phyloP scores from a whole-genome alignment of 2,797 vertebrate genomes.

The Gymnothorax reevesii region DNA sequence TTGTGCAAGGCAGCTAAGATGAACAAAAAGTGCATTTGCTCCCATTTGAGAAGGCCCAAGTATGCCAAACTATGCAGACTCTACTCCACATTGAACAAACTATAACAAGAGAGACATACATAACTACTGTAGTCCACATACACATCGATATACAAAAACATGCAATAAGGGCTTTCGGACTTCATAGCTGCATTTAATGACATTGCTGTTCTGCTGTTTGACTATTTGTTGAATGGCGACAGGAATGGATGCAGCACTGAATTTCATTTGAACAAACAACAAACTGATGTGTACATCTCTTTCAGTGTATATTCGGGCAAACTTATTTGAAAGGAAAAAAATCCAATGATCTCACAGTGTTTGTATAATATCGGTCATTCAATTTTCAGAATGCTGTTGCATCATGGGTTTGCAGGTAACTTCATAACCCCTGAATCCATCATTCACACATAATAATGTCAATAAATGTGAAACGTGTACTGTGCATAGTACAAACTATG shows the following conservation, averaged over 20 bases:
- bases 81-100: conserved; percentile 24
- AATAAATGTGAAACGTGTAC: neutral
- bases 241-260: too few relatives aligned
- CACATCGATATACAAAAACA: conserved; percentile 32
- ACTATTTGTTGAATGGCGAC: neutral
- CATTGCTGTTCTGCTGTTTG: neutral
- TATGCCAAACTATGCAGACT: conserved; percentile 33
- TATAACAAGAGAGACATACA: conserved; percentile 41
- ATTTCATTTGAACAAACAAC: neutral
- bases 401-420: neutral
- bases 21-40: neutral
- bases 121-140: too few relatives aligned
- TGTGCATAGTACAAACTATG: neutral
- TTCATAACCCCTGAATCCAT: neutral
- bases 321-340: neutral
- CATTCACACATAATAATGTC: neutral
- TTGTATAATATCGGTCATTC: neutral
- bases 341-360: neutral
- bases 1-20: neutral
- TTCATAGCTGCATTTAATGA: neutral
- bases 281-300: neutral
- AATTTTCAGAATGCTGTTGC: neutral
- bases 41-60: conserved; percentile 47
- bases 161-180: neutral
- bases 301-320: neutral